Evolutionary conservation across 2,113 vertebrate genomes (phyloP).

Genomic region (Euleptes europaea): DNA sequence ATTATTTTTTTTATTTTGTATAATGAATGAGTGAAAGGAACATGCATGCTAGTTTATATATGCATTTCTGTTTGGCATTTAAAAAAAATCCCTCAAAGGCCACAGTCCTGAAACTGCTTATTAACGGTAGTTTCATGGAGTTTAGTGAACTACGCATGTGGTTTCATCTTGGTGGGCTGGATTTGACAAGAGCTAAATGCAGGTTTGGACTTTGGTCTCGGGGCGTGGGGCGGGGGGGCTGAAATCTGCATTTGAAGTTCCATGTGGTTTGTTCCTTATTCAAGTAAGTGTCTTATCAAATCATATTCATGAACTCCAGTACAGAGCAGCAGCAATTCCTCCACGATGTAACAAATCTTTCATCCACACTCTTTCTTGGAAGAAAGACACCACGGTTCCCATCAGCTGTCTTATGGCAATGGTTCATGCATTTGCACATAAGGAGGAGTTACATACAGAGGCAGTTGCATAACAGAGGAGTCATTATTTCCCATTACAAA

Average conservation of each 20-base stretch:
- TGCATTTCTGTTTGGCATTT: background rate
- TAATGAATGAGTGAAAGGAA: background rate
- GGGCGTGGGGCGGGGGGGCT: no score
- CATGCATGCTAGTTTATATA: background rate
- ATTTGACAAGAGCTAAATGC: constrained; percentile 18
- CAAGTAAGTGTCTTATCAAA: constrained; percentile 37
- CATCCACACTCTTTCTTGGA: background rate
- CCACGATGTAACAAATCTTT: background rate
- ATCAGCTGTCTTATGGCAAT: background rate
- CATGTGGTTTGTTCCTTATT: background rate
- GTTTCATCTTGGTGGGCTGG: constrained; percentile 6
- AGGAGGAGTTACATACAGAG: background rate
- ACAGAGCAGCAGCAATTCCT: constrained; percentile 8
- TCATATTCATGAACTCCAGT: constrained; percentile 30
- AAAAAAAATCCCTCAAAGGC: background rate
- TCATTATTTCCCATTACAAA: background rate
- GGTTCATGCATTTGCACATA: background rate
- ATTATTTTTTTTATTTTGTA: background rate
- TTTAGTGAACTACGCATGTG: background rate
- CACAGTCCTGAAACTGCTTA: background rate
- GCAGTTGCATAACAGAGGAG: background rate
- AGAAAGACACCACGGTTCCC: background rate
- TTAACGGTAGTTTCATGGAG: background rate
- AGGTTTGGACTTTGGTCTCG: background rate
- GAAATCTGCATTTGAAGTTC: constrained; percentile 14